Conservation (phyloP, 2,888 invertebrate species). For the Cosmopolites sordidus region DNA sequence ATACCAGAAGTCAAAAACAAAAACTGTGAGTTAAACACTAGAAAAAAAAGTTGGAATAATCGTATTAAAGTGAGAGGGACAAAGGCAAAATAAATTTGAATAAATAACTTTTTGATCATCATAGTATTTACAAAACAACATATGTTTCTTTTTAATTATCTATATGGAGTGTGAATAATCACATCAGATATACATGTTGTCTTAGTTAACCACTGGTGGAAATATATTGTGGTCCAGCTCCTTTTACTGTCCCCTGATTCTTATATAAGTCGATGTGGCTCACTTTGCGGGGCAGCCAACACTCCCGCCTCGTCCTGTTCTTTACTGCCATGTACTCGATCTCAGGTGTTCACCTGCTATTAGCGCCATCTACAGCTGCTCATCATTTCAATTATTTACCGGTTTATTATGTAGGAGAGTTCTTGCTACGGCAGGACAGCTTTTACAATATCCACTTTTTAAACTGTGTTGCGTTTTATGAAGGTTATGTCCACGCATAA, state of each 20-base stretch:
- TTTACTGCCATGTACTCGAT: conserved; percentile 45
- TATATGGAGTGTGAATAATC: no score
- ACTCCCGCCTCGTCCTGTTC: conserved; percentile 37
- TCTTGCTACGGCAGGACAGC: background rate
- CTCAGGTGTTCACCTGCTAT: conserved; percentile 48
- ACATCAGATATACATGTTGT: no score
- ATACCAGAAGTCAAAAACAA: no score
- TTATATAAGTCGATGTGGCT: conserved; percentile 45
- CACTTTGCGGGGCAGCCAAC: conserved; percentile 44
- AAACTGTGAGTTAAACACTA: no score
- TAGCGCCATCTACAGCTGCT: conserved; percentile 41
- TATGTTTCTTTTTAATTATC: no score
- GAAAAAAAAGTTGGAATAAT: no score
- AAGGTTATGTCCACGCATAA: no score
- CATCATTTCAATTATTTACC: background rate
- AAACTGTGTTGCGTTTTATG: conserved; percentile 1
- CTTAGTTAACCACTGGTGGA: conserved; percentile 9
- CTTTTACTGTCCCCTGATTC: conserved; percentile 38
- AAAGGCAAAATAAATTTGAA: no score
- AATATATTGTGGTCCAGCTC: conserved; percentile 4
- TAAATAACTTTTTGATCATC: no score
- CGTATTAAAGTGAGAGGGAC: no score
- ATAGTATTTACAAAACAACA: no score
- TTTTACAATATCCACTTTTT: background rate
- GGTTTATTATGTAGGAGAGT: background rate